These are phyloP conservation scores for Phoxinus phoxinus DNA, from an alignment of 2,113 vertebrate species.

Conservation along the genomic window DNA sequence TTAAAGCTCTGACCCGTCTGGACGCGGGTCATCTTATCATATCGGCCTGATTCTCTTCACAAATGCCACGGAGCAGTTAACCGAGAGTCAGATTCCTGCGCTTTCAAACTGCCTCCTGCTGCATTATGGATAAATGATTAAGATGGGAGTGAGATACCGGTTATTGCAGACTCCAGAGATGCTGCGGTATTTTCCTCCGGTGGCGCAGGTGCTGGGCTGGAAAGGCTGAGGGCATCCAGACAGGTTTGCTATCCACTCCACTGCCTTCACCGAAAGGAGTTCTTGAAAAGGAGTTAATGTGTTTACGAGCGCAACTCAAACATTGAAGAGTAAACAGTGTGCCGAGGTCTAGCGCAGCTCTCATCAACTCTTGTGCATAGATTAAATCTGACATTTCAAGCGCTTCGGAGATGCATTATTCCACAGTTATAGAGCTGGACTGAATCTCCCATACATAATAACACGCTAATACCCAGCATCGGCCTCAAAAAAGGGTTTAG, in stretches of 20 bases:
- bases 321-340: constrained; percentile 26
- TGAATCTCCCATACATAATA: background rate
- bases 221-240: constrained; percentile 80
- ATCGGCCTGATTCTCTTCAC: constrained; percentile 30
- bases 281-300: constrained; percentile 69
- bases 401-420: constrained; percentile 17
- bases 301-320: constrained; percentile 39
- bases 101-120: constrained; percentile 33
- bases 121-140: constrained; percentile 53
- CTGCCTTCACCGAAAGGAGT: constrained; percentile 70
- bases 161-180: constrained; percentile 92
- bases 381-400: constrained; percentile 49
- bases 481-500: background rate
- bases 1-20: constrained; percentile 46
- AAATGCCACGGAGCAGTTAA: constrained; percentile 48
- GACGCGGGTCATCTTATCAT: constrained; percentile 55
- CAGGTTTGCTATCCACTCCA: constrained; percentile 76
- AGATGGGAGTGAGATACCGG: constrained; percentile 75
- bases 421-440: background rate
- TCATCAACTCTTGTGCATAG: constrained; percentile 6
- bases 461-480: background rate
- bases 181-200: constrained; percentile 82
- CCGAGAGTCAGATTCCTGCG: constrained; percentile 42
- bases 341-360: background rate
- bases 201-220: constrained; percentile 74